Evolutionary conservation across 2,888 invertebrate species (phyloP), one percentile per base, ranked within the genome.

Genomic region (Acleris cristana): DNA sequence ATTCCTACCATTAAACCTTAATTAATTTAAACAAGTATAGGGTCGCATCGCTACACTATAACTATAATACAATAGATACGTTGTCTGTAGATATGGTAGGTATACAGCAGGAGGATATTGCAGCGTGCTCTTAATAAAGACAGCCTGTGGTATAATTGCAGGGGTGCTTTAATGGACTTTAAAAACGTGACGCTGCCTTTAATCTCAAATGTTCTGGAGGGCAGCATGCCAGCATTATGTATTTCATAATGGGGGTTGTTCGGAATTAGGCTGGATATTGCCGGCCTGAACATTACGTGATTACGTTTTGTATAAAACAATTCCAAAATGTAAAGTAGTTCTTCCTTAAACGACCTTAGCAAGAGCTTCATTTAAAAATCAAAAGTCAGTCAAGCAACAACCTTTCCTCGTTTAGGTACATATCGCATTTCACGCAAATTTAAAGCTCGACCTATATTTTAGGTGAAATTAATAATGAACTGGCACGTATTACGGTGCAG

Each of bases 161-260:
- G 75, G 86, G 86, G 83, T 59, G 76, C 71, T 74, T 74, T 85
- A 86, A 85, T 83, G 79, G 78, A 74, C 79, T 79, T 81, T 83
- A 81, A 80, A 80, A 84, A 82, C 83, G 81, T 79, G 82, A 77
- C 79, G 78, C 76, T 73, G 71, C 72, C 74, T 72, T 74, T 73
- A 75, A 65, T 70, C 64, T 55, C 52, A 66, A 72, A 74, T 70
- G 72, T 74, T 72, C 73, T 74, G 75, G 75, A 76, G 73, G 75
- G 72, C 73, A 74, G 73, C 72, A 71, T 60, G 68, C 69, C 69
- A 65, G 45, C 44, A n/a, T 59, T 69, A 69, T 69, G 63, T 62
- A 63, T 63, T 63, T 66, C 59, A 63, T 63, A 63, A 63, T 14
- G 34, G 49, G 57, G 57, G 52, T 65, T 58, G 48, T 52, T 48